Conservation (phyloP, 2,113 vertebrate species). For the Onychostoma macrolepis region DNA sequence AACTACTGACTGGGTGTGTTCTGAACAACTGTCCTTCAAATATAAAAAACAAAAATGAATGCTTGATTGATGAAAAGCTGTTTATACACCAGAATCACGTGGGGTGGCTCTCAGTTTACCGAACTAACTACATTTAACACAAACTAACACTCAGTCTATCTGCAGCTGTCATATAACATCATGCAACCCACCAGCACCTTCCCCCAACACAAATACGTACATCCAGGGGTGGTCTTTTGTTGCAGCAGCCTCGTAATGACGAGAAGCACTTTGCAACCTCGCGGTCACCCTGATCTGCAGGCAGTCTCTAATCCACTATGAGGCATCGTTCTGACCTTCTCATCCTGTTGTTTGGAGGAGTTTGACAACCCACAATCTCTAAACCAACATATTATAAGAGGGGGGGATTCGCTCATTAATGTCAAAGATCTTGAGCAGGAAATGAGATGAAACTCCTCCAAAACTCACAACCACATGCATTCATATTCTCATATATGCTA, state of each 20-base stretch:
- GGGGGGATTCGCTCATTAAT: slow-evolving; percentile 16
- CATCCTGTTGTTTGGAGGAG: slow-evolving; percentile 36
- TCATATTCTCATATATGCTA: not conserved
- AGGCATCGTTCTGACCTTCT: slow-evolving; percentile 24
- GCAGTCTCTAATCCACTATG: slow-evolving; percentile 20
- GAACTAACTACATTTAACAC: slow-evolving; percentile 26
- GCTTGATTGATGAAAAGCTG: slow-evolving; percentile 33
- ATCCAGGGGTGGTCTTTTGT: slow-evolving; percentile 43
- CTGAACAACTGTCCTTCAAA: slow-evolving; percentile 18
- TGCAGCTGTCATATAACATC: slow-evolving; percentile 42
- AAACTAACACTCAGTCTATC: slow-evolving; percentile 33
- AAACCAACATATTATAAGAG: slow-evolving; percentile 35
- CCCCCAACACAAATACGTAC: slow-evolving; percentile 35
- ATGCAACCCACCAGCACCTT: slow-evolving; percentile 24
- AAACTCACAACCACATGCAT: slow-evolving; percentile 47
- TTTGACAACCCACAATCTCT: slow-evolving; percentile 37
- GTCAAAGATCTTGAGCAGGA: slow-evolving; percentile 25
- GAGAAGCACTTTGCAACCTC: slow-evolving; percentile 30
- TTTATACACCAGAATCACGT: slow-evolving; percentile 12
- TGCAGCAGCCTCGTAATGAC: not conserved
- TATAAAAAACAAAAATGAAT: not conserved
- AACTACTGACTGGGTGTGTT: not conserved
- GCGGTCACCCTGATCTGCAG: slow-evolving; percentile 24
- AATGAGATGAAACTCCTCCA: slow-evolving; percentile 30
- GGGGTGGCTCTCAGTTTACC: not conserved